Conservation (phyloP, 2,888 invertebrate species). For the Eustalomyia histrio region DNA sequence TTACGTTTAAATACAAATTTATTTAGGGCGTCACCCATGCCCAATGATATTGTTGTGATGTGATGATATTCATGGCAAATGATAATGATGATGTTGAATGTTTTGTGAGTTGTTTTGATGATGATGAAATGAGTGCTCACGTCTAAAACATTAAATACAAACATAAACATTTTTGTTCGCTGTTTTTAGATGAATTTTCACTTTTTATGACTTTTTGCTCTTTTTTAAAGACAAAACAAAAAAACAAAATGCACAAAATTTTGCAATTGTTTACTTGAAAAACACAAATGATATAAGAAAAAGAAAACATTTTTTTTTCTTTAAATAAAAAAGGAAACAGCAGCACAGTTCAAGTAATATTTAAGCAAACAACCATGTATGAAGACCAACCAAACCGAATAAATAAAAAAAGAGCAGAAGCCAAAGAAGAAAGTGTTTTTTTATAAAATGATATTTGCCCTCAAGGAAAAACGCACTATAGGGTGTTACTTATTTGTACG, state of each 20-base stretch:
- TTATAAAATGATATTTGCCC: conserved; percentile 57
- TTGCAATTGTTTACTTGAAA: conserved; percentile 61
- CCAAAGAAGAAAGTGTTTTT: conserved; percentile 62
- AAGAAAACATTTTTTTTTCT: conserved; percentile 13
- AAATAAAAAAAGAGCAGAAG: conserved; percentile 56
- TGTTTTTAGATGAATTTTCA: conserved; percentile 59
- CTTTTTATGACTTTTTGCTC: conserved; percentile 57
- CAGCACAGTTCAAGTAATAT: conserved; percentile 36
- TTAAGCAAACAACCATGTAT: conserved; percentile 49
- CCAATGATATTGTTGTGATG: conserved; percentile 37
- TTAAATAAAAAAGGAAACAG: conserved; percentile 53
- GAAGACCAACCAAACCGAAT: conserved; percentile 34
- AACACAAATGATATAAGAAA: conserved; percentile 10
- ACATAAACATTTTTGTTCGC: conserved; percentile 59
- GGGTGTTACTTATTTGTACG: neutral
- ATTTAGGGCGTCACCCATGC: conserved; percentile 65
- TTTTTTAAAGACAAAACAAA: conserved; percentile 18
- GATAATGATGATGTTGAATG: conserved; percentile 30
- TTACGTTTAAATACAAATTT: conserved; percentile 43
- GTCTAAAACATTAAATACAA: conserved; percentile 64
- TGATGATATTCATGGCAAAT: neutral
- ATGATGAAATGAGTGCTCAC: conserved; percentile 64
- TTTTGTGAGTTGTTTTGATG: conserved; percentile 39
- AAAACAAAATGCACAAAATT: conserved; percentile 57
- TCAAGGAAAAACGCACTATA: conserved; percentile 35